Evolutionary conservation across 2,888 invertebrate genomes (phyloP), one percentile per base, ranked within the genome.

Genomic region (Epinotia brunnichana): DNA sequence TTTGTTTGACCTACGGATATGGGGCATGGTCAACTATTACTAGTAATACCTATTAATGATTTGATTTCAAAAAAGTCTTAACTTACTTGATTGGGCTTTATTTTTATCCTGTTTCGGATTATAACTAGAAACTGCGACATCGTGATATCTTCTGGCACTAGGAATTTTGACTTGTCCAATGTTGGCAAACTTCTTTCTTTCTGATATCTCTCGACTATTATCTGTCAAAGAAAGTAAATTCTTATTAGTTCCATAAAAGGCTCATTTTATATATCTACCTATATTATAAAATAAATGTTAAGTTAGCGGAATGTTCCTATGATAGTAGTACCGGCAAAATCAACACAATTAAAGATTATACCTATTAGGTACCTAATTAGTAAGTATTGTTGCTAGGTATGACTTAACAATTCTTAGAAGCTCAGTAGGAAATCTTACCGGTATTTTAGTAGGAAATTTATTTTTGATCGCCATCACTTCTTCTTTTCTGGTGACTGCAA

Each of bases 121-220:
- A 98, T 96, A 75, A 96, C 96, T 79, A 97, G 94, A 83, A 98
- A 97, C 89, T 98, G 97, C 63, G 97, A 97, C 95, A 98, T 96
- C 0, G 97, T 96, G 61, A 97, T 95, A 86, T 97, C 97, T 94
- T 97, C 96, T 2, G 98, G 98, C 15, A 98, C 97, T 81, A 98
- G 90, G 90, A 97, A 98, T 88, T 98, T 98, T 0, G 96, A 95
- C 91, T 97, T 98, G 85, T 97, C 97, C 86, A 98, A 85, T 15
- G 95, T 87, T 11, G 97, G 97, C 74, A 98, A 91, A 77, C 94
- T 94, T 78, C 94, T 95, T 88, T 98, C 98, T 83, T 96, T 97
- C 80, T 95, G 94, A 84, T 96, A 97, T 82, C 96, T 94, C 88
- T 97, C 97, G 54, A 98, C 96, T 82, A 98, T 96, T 75, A 98